Evolutionary conservation across 1,140 invertebrate genomes (phyloP).

Genomic region (Cyclargus thomasi): DNA sequence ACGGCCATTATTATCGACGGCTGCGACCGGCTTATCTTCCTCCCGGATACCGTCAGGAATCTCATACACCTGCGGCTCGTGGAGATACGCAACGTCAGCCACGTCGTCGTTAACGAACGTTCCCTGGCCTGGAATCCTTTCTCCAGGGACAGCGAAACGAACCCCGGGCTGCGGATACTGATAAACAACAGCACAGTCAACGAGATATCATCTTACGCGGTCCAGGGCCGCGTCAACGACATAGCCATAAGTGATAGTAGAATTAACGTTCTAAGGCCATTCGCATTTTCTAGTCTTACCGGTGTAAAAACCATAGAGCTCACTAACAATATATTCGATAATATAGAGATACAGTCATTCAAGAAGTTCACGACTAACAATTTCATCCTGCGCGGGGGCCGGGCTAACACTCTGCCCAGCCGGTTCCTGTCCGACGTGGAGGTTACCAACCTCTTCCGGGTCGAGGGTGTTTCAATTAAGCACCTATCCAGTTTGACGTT

Average conservation of each 20-base stretch:
- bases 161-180: conserved; percentile 55
- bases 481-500: conserved; percentile 80
- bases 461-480: conserved; percentile 78
- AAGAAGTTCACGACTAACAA: conserved; percentile 84
- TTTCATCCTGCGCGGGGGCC: conserved; percentile 76
- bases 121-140: conserved; percentile 58
- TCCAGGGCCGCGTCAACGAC: conserved; percentile 82
- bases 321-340: conserved; percentile 74
- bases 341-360: conserved; percentile 82
- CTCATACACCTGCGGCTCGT: conserved; percentile 54
- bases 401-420: conserved; percentile 77
- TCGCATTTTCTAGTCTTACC: conserved; percentile 82
- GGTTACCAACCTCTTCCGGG: conserved; percentile 78
- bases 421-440: conserved; percentile 83
- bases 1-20: conserved; percentile 73
- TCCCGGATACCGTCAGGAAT: conserved; percentile 65
- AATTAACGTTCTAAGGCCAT: conserved; percentile 79
- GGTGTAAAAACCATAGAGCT: conserved; percentile 75
- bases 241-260: conserved; percentile 78
- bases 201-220: conserved; percentile 79
- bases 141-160: conserved; percentile 42
- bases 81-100: conserved; percentile 45
- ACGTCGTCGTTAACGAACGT: conserved; percentile 54
- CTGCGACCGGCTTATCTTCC: conserved; percentile 72
- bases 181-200: conserved; percentile 72